Conservation (phyloP, 1,140 invertebrate species). For the Cherax quadricarinatus region DNA sequence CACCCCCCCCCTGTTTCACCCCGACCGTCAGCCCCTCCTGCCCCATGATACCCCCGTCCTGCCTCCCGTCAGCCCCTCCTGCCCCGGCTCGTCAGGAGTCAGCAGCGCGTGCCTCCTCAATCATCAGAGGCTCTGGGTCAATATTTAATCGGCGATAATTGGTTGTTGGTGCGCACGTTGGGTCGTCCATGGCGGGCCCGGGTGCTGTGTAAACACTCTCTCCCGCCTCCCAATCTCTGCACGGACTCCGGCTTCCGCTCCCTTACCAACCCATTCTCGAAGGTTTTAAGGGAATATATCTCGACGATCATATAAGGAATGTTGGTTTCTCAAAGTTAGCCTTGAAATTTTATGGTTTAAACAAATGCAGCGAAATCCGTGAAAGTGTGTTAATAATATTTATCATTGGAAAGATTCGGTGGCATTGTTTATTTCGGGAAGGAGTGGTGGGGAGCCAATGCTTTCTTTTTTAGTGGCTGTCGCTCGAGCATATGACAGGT, state of each 20-base stretch:
- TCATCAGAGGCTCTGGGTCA: slow-evolving; percentile 66
- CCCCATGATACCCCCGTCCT: background rate
- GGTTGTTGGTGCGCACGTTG: slow-evolving; percentile 63
- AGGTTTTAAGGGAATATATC: no score
- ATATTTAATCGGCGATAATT: slow-evolving; percentile 70
- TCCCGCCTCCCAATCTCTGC: background rate
- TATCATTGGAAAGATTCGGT: background rate
- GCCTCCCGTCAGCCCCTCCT: slow-evolving; percentile 8
- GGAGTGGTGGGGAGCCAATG: background rate
- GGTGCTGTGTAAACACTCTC: slow-evolving; percentile 57
- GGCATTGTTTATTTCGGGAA: slow-evolving; percentile 23
- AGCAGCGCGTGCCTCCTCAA: slow-evolving; percentile 63
- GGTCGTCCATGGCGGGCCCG: slow-evolving; percentile 52
- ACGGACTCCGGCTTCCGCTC: background rate
- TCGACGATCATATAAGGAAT: no score
- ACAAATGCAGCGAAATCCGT: no score
- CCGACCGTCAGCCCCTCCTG: background rate
- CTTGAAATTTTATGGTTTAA: no score
- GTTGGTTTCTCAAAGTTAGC: no score
- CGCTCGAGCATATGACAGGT: slow-evolving; percentile 10
- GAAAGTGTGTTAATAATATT: background rate
- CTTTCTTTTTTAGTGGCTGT: slow-evolving; percentile 21
- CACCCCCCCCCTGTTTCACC: background rate
- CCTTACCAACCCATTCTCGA: no score
- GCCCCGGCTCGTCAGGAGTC: slow-evolving; percentile 51